Conservation (phyloP, 2,113 vertebrate species). For the Canis aureus region DNA sequence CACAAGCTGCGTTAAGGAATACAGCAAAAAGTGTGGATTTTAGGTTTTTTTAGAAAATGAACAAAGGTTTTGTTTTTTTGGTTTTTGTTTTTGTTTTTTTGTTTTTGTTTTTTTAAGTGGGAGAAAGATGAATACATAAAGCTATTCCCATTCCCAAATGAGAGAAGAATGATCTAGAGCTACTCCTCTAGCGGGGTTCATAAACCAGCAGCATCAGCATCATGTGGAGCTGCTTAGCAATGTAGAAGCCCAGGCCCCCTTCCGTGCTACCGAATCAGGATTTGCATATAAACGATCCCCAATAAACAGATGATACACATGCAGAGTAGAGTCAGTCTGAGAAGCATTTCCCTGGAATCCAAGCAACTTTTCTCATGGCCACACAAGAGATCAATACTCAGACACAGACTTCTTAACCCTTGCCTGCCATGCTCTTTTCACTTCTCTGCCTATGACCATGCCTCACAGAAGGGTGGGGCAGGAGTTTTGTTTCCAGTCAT, state of each 20-base stretch:
- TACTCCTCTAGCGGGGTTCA: neutral
- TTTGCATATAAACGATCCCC: neutral
- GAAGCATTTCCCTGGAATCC: neutral
- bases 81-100: too few relatives aligned
- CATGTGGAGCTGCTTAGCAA: neutral
- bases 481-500: neutral
- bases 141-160: neutral
- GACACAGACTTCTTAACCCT: neutral
- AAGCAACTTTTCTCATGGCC: neutral
- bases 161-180: neutral
- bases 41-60: neutral
- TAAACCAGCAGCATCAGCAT: neutral
- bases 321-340: neutral
- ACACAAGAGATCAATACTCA: neutral
- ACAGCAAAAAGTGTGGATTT: neutral
- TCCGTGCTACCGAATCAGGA: neutral
- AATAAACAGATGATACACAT: neutral
- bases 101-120: neutral
- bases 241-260: neutral
- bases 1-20: neutral
- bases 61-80: neutral
- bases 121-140: neutral
- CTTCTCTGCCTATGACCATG: neutral
- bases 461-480: neutral
- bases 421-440: neutral